Percentiles rank a stretch among this genome's conserved stretches.
Evolutionary conservation across 2,888 invertebrate genomes (phyloP).

Genomic region (Drosophila colorata): DNA sequence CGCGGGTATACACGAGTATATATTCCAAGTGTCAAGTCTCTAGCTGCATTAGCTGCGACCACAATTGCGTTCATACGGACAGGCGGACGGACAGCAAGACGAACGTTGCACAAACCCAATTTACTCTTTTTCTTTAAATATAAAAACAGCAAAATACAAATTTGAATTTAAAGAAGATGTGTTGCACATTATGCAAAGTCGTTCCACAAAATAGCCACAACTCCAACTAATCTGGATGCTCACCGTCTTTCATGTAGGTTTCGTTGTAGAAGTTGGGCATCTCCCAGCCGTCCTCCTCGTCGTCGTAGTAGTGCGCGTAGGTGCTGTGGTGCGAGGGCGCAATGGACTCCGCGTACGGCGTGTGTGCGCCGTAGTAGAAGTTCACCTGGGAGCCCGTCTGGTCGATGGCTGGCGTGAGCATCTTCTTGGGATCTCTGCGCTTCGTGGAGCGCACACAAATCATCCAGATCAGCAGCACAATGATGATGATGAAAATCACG

Average conservation of each 20-base stretch:
- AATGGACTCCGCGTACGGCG: constrained; percentile 97
- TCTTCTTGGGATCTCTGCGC: constrained; percentile 96
- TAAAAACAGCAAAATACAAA: no score
- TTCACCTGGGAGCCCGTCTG: constrained; percentile 97
- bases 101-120: no score
- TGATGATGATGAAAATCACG: constrained; percentile 96
- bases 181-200: no score
- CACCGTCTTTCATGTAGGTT: constrained; percentile 96
- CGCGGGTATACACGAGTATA: no score
- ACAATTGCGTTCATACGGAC: no score
- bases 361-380: constrained; percentile 97
- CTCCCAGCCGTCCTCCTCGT: constrained; percentile 98
- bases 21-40: no score
- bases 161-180: no score
- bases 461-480: constrained; percentile 98
- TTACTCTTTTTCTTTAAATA: no score
- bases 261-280: constrained; percentile 99
- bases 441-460: constrained; percentile 96
- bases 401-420: constrained; percentile 94
- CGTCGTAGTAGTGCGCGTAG: constrained; percentile 97
- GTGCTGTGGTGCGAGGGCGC: constrained; percentile 98
- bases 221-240: constrained; percentile 29
- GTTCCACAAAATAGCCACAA: no score
- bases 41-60: no score
- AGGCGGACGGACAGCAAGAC: no score